Base-by-base conservation (phyloP, 2,113 vertebrate species). In the Pluvialis apricaria region DNA sequence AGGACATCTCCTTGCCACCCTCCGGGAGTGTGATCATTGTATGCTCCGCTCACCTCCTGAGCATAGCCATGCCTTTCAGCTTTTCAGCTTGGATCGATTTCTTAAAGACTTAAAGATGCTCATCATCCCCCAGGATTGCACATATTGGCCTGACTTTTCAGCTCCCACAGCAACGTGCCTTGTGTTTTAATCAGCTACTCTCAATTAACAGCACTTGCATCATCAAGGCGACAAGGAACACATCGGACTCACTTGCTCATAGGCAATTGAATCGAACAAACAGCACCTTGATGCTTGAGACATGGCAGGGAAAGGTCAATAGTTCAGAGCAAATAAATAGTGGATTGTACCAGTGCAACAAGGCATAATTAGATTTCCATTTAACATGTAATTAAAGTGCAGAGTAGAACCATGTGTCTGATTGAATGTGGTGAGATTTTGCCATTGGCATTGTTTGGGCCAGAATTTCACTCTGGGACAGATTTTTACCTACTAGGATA, bases 181-280 rank as follows among this genome's bases (percentile, higher is more conserved):
- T 70, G n/a, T 52, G 22, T 68, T 73, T 26, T 51, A 92, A 73
- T 73, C 44, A 73, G 36, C 28, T 90, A 4, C n/a, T 61, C 29
- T 45, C 62, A 78, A 55, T 85, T 76, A 72, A 79, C 5, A 57
- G 9, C 26, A 36, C 10, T 84, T 4, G 0, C 31, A 57, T 51
- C 70, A 75, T 60, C 49, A 82, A 79, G 47, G 55, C 0, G 0
- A 89, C 75, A 38, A 89, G 28, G 51, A 75, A 26, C 47, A 68
- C 13, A 51, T 68, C 0, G 1, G 38, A 86, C 29, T 73, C 26
- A 55, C 21, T 71, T 64, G 42, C 51, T 36, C 0, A 0, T n/a
- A 66, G 55, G 60, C 60, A 78, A 49, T 55, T 49, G 54, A 69
- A 88, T 42, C 0, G 0, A 77, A 49, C 26, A 83, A 93, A 36